Conservation (phyloP, 2,888 invertebrate species). For the Trilocha varians region DNA sequence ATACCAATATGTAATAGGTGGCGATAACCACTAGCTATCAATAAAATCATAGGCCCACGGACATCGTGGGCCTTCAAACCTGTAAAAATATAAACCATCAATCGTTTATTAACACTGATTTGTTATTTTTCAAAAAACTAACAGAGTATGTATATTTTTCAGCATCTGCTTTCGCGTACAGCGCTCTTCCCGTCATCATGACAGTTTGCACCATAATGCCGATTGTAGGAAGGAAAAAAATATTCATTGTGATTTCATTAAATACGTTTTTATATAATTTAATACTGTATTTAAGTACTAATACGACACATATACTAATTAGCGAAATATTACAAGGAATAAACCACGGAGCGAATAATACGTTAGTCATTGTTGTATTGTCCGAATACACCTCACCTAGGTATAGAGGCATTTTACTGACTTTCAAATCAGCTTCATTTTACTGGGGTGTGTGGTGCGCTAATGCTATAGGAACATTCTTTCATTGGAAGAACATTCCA, state of each 20-base stretch:
- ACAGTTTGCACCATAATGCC: slow-evolving; percentile 12
- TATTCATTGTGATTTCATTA: not conserved
- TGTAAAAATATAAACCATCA: no score
- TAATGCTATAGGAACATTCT: no score
- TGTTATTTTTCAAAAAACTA: not conserved
- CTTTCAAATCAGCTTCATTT: slow-evolving; percentile 24
- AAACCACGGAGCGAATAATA: slow-evolving; percentile 19
- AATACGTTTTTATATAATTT: slow-evolving; percentile 18
- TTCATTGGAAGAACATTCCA: no score
- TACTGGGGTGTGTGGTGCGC: no score
- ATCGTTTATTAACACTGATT: not conserved
- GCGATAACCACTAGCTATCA: no score
- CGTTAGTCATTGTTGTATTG: slow-evolving; percentile 20
- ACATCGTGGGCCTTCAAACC: no score
- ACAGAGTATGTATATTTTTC: not conserved
- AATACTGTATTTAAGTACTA: slow-evolving; percentile 24
- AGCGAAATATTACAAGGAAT: no score
- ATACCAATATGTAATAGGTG: no score
- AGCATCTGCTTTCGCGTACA: no score
- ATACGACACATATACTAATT: slow-evolving; percentile 23
- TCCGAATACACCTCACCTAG: no score
- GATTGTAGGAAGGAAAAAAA: slow-evolving; percentile 13
- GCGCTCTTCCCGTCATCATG: slow-evolving; percentile 13
- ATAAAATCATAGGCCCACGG: no score
- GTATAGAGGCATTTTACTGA: slow-evolving; percentile 26